These are phyloP conservation scores for Ptyas mucosa DNA, from an alignment of 2,113 vertebrate species.

Conservation along the genomic window DNA sequence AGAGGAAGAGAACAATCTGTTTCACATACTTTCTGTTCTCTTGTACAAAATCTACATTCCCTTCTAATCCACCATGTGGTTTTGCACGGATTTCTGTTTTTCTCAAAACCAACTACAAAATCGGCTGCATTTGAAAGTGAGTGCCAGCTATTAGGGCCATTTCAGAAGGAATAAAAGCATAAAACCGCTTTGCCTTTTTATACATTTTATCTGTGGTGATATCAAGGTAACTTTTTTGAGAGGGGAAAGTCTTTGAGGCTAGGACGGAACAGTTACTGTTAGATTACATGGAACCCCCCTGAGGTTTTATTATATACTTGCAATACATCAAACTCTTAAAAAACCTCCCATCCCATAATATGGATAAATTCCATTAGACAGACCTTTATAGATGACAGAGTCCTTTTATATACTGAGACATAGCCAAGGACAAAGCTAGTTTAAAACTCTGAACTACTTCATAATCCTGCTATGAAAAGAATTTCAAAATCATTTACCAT, in stretches of 20 bases:
- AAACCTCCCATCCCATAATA: slow-evolving; percentile 18
- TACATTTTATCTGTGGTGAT: slow-evolving; percentile 20
- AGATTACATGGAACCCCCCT: background rate
- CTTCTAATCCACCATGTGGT: background rate
- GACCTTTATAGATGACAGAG: slow-evolving; percentile 2
- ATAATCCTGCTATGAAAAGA: slow-evolving; percentile 10
- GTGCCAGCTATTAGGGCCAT: background rate
- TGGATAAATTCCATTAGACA: background rate
- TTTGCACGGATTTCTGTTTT: background rate
- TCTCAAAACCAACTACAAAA: background rate
- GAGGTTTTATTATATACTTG: slow-evolving; percentile 26
- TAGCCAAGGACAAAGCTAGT: background rate
- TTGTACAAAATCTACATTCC: background rate
- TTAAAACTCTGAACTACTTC: slow-evolving; percentile 25
- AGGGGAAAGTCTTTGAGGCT: background rate
- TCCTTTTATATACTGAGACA: slow-evolving; percentile 4
- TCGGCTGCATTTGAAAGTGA: slow-evolving; percentile 1
- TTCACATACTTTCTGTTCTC: too few relatives aligned
- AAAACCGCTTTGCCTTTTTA: background rate
- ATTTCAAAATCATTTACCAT: background rate
- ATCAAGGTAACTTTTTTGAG: slow-evolving; percentile 21
- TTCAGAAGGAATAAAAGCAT: background rate
- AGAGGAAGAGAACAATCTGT: background rate
- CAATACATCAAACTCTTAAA: slow-evolving; percentile 1
- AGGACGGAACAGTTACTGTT: background rate